Evolutionary conservation across 2,113 vertebrate species (phyloP), one percentile per base, ranked within the genome.

Genomic region (Murina feae): DNA sequence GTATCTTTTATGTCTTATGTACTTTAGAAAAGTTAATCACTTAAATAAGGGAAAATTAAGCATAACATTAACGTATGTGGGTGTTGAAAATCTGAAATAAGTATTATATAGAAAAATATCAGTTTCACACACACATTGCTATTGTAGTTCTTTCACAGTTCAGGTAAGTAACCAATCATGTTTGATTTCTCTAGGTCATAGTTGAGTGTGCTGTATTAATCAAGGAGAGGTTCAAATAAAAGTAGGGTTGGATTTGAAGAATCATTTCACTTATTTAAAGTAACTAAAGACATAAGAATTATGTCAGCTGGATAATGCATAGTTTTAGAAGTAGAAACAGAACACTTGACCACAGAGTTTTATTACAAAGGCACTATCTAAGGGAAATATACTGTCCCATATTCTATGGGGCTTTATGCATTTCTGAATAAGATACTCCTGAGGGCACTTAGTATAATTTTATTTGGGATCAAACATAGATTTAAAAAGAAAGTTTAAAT

Each of bases 401-500:
- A 85, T 79, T 37, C 42, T 83, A 65, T 83, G 37, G 35, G 21
- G 35, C 25, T 96, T 89, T 82, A 72, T 65, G 32, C 17, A 68
- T 88, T 72, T 94, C 32, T 88, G 93, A 72, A 88, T 95, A 89
- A 91, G 7, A 91, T 93, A 68, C 2, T 88, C 63, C 30, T 85
- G n/a, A 81, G 72, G 51, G 3, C 23, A 95, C 25, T 91, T 85
- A 91, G 17, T 30, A 86, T 78, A 90, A 92, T 82, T 97, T 93
- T 85, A 92, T 85, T 86, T 96, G 39, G 35, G 20, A 95, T 88
- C 95, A 92, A 89, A 79, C 55, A 71, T 18, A 94, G 13, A 47
- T 93, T 93, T 95, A 37, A 93, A 89, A 88, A 6, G 25, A 92
- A 94, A 63, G 1, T 87, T 89, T 89, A 95, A 93, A 91, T 95